Evolutionary conservation across 2,113 vertebrate species (phyloP).

Genomic region (Ranitomeya imitator): DNA sequence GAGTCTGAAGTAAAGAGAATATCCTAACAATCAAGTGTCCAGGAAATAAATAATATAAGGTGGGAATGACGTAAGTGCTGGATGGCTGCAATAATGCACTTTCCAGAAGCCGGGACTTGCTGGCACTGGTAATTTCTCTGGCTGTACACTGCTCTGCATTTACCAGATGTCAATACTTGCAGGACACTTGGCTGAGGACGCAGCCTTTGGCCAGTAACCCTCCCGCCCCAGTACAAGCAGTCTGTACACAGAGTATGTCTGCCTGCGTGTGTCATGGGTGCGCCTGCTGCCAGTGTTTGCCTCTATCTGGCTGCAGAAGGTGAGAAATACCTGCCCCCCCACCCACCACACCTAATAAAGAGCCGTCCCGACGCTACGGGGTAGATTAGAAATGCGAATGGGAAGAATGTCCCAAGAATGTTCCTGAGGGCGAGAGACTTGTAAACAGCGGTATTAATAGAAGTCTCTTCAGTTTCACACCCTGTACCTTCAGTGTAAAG

Average conservation of each 20-base stretch:
- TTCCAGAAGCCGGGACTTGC: conserved; percentile 10
- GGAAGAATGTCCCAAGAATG: conserved; percentile 66
- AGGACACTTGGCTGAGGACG: conserved; percentile 25
- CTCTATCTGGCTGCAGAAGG: conserved; percentile 36
- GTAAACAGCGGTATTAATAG: conserved; percentile 61
- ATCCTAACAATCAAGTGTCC: neutral
- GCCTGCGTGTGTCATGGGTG: conserved; percentile 35
- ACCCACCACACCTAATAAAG: conserved; percentile 56
- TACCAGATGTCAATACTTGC: conserved; percentile 45
- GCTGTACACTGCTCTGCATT: conserved; percentile 37
- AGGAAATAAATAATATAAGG: neutral
- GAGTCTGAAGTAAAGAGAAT: neutral
- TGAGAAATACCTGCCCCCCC: conserved; percentile 60
- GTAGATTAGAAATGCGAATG: conserved; percentile 63
- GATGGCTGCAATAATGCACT: conserved; percentile 1
- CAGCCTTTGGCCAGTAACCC: conserved; percentile 5
- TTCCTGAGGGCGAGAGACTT: conserved; percentile 61
- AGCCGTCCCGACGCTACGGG: conserved; percentile 62
- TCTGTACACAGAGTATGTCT: conserved; percentile 36
- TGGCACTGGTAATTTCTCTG: neutral
- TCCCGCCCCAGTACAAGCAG: conserved; percentile 13
- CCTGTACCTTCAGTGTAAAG: conserved; percentile 7
- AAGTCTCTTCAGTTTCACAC: conserved; percentile 57
- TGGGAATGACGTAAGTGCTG: neutral
- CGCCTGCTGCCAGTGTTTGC: conserved; percentile 23